Percentiles rank a stretch among this genome's conserved stretches.
Conservation (phyloP, 2,113 vertebrate species). For the Neolamprologus brichardi region DNA sequence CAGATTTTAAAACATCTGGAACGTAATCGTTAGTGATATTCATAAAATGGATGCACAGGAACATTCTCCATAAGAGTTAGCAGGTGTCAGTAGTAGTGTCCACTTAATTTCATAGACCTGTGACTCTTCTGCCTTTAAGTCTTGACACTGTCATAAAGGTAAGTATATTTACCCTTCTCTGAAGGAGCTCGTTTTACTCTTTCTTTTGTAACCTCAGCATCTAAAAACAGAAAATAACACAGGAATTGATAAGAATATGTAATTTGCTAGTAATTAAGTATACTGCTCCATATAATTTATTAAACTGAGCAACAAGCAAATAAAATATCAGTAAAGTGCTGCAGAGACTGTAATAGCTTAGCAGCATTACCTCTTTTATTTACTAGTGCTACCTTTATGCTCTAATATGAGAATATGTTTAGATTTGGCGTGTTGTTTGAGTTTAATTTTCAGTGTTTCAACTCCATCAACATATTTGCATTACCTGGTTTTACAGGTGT, state of each 20-base stretch:
- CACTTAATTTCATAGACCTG: not conserved
- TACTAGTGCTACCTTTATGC: not conserved
- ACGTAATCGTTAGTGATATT: not conserved
- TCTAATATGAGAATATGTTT: not conserved
- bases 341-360: not conserved
- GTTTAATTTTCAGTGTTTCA: not conserved
- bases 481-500: constrained; percentile 35
- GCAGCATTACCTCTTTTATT: not conserved
- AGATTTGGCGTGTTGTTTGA: not conserved
- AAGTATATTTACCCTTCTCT: not conserved
- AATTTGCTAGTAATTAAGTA: not conserved
- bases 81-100: not conserved
- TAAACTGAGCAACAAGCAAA: not conserved
- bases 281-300: not conserved
- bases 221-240: not conserved
- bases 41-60: not conserved
- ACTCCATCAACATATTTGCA: not conserved
- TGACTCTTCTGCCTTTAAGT: not conserved
- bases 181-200: constrained; percentile 7
- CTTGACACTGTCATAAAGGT: not conserved
- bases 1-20: not conserved
- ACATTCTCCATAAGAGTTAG: not conserved
- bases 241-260: not conserved
- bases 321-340: not conserved
- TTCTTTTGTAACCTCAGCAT: not conserved